phyloP scores from a whole-genome alignment of 1,140 invertebrate species.

The Saccostrea glomerata region DNA sequence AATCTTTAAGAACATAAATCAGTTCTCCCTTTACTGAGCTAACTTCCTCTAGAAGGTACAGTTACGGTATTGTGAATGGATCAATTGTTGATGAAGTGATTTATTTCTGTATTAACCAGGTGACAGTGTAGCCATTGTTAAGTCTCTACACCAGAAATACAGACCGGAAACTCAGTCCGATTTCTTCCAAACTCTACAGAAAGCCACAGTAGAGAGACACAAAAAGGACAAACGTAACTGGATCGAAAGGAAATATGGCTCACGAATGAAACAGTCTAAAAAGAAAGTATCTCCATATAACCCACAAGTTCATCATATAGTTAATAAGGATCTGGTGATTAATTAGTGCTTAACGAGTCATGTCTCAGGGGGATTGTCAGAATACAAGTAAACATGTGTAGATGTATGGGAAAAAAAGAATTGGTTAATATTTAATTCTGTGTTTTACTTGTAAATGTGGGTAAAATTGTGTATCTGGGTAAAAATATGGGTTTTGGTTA shows the following conservation, averaged over 20 bases:
- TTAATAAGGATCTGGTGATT: background rate
- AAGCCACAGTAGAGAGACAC: background rate
- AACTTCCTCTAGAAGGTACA: too few species aligned
- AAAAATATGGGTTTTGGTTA: too few species aligned
- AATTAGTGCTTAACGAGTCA: background rate
- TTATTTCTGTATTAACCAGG: slow-evolving; percentile 48
- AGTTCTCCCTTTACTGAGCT: too few species aligned
- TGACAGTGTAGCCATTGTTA: slow-evolving; percentile 54
- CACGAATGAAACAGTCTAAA: background rate
- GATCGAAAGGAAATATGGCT: slow-evolving; percentile 44
- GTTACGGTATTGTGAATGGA: too few species aligned
- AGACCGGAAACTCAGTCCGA: slow-evolving; percentile 31
- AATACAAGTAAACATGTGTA: background rate
- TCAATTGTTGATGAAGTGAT: background rate
- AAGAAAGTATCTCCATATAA: background rate
- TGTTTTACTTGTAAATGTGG: background rate
- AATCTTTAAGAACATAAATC: too few species aligned
- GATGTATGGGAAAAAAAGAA: background rate
- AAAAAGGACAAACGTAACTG: slow-evolving; percentile 38
- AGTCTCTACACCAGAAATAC: slow-evolving; percentile 58
- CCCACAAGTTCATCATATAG: background rate
- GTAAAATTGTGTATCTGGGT: too few species aligned
- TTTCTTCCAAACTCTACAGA: slow-evolving; percentile 44
- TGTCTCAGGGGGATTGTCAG: background rate
- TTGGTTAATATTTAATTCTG: background rate